phyloP scores from a whole-genome alignment of 1,140 invertebrate genomes.

The Dufourea novaeangliae region DNA sequence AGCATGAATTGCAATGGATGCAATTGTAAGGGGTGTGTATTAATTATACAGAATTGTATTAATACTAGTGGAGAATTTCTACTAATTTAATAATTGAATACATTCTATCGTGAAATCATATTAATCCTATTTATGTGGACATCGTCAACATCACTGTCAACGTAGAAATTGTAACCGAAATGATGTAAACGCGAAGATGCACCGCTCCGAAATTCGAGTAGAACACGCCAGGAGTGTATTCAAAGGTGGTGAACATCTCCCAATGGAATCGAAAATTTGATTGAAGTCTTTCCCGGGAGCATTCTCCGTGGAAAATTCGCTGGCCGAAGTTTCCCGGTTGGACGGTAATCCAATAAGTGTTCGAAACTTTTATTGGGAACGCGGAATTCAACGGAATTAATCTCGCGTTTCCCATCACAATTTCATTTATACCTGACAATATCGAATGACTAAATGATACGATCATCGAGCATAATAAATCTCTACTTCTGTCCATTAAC shows the following conservation, averaged over 20 bases:
- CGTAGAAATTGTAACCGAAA: not conserved
- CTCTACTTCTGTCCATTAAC: not conserved
- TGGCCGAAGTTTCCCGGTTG: not conserved
- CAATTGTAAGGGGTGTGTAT: too few species aligned
- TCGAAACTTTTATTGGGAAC: slow-evolving; percentile 13
- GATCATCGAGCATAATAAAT: not conserved
- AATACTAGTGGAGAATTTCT: too few species aligned
- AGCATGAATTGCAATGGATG: too few species aligned
- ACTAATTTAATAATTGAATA: too few species aligned
- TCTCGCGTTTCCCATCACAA: not conserved
- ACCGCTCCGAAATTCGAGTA: not conserved
- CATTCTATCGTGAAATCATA: too few species aligned
- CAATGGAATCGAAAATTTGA: slow-evolving; percentile 29
- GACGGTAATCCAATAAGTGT: slow-evolving; percentile 30
- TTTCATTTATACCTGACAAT: slow-evolving; percentile 25
- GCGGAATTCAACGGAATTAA: slow-evolving; percentile 14
- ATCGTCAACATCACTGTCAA: too few species aligned
- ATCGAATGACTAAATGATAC: not conserved
- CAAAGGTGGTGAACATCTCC: not conserved
- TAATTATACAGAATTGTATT: too few species aligned
- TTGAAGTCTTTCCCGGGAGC: slow-evolving; percentile 12
- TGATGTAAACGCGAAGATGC: not conserved
- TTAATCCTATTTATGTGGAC: too few species aligned
- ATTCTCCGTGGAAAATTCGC: slow-evolving; percentile 21
- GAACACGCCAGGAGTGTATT: not conserved